Base-by-base conservation (phyloP, 2,888 invertebrate species). In the Cryptophagus acutangulus region DNA sequence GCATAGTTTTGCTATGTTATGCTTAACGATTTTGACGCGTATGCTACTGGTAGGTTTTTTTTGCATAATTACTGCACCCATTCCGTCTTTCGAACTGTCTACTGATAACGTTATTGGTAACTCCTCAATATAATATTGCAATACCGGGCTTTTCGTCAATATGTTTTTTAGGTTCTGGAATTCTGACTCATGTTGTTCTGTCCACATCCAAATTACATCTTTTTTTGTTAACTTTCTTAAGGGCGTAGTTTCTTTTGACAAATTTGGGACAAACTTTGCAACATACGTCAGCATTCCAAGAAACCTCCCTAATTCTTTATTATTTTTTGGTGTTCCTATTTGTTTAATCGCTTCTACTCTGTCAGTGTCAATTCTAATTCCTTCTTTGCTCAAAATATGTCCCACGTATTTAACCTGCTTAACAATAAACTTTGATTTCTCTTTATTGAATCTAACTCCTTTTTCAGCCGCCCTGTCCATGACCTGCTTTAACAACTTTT, bases 361-460 rank as follows among this genome's bases (percentile, higher is more conserved):
- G 2, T 16, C 10, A 6, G 17, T 15, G 37, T 25, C 34, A 6
- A 20, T 17, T 9, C 10, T 17, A 9, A 34, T 34, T 12, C 57
- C 57, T 2, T 48, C 25, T 12, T 38, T 43, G 14, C 41, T 40
- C 13, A 56, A 40, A n/a, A 40, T 45, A 31, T 58, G 54, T 29
- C 58, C 57, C 6, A 59, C 24, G 41, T 49, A 58, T 34, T 46
- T 51, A 6, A 58, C 41, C 42, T 52, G 45, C 29, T 44, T 39
- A 24, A 36, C 16, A 10, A 28, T 36, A 31, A 57, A 47, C 37
- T 48, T 38, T 36, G 49, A 51, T 45, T 58, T 58, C 12, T 42
- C 25, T 31, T 24, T 17, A 40, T 52, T 52, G 34, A 55, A 55
- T 41, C 37, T 54, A 2, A 52, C 38, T 9, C 40, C 42, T 12